Base-by-base conservation (phyloP, 1,140 invertebrate genomes). In the Rhopalosiphum padi region DNA sequence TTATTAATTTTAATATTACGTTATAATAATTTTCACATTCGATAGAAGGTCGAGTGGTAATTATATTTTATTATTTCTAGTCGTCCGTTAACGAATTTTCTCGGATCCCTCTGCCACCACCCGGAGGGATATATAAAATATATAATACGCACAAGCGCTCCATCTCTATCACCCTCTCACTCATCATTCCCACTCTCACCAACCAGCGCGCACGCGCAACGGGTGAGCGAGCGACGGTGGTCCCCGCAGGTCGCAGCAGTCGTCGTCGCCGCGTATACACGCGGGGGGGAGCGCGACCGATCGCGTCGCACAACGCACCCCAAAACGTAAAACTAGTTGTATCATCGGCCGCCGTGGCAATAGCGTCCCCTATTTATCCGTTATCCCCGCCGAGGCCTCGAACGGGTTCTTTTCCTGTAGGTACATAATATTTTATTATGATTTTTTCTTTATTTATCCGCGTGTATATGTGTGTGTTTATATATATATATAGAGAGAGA, bases 11-110 rank as follows among this genome's bases (percentile, higher is more conserved):
- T 68, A 68, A n/a, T 68, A 18, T 68, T 6, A n/a, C 11, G 48
- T 21, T 68, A 18, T 21, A n/a, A 68, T n/a, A 60, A 60, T 60
- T 30, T 30, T 11, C 53, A 55, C 53, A 25, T 55, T 55, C 8
- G 30, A n/a, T 18, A 11, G n/a, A 68, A 68, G 30, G 60, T 68
- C 30, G 60, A 15, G 11, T 68, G 60, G 60, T 68, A 68, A 41
- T 37, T 85, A 18, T 51, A 51, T 51, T 51, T 15, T 51, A 51
- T 51, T 85, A 41, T 37, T 85, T 43, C 9, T 41, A 23, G 22
- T 86, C 83, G 83, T 86, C 83, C 83, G 83, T 86, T 86, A 86
- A 86, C 83, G 83, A 86, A 86, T 86, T 86, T 85, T 30, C 23
- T 41, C 41, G 41, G 41, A 25, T 41, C 77, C 30, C 60, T 68